Conservation (phyloP, 2,113 vertebrate species). For the Halichoerus grypus region DNA sequence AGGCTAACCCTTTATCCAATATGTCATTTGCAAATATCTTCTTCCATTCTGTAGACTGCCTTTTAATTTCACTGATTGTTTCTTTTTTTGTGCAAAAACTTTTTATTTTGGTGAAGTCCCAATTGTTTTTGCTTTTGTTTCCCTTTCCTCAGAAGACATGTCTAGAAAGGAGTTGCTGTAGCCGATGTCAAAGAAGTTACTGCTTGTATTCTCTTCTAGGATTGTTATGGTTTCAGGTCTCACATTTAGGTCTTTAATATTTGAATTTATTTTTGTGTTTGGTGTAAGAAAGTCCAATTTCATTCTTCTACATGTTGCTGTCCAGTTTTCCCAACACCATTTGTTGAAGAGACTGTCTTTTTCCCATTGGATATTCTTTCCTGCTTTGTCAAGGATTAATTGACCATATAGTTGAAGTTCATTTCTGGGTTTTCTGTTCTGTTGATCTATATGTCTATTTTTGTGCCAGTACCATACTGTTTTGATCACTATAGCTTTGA, state of each 20-base stretch:
- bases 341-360: not conserved
- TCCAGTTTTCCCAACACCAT: not conserved
- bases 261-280: not conserved
- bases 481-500: not conserved
- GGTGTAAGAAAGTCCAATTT: not conserved
- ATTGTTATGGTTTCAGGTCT: not conserved
- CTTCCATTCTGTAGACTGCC: not conserved
- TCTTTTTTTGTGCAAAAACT: not conserved
- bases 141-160: not conserved
- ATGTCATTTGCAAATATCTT: not conserved
- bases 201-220: not conserved
- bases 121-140: not conserved
- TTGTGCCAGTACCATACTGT: not conserved
- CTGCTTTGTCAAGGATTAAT: not conserved
- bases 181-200: not conserved
- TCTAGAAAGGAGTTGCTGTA: not conserved
- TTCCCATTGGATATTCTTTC: not conserved
- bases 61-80: not conserved
- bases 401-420: not conserved
- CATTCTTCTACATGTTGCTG: not conserved
- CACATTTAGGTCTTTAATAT: not conserved
- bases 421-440: not conserved
- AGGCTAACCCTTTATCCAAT: not conserved
- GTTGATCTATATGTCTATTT: not conserved
- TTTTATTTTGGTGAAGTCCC: not conserved